Base-by-base conservation (phyloP, 1,140 invertebrate species). In the Holotrichia oblita region DNA sequence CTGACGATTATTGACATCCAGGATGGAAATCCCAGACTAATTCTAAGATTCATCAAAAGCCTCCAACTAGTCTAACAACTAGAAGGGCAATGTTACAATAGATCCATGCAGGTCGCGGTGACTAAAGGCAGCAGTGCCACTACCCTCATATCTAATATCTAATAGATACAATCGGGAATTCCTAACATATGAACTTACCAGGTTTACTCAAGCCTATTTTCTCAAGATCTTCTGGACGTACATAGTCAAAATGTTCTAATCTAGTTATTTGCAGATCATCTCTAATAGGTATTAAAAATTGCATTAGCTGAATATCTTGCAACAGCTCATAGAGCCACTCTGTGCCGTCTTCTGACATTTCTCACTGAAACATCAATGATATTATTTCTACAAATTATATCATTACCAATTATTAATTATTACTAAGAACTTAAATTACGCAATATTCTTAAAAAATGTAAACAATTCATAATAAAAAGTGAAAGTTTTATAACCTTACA, bases 171-270 rank as follows among this genome's bases (percentile, higher is more conserved):
- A n/a, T n/a, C n/a, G n/a, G n/a, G n/a, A n/a, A n/a, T n/a, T n/a
- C n/a, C n/a, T n/a, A n/a, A n/a, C n/a, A n/a, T n/a, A n/a, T n/a
- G 10, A 73, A 55, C 10, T 14, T 85, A 85, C 85, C 97, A 72
- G 98, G 98, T 85, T 96, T 96, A 41, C 96, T 96, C 84, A 99
- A 91, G 9, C 97, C 97, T 85, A 98, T 96, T 87, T 96, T 95
- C 85, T 98, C 97, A 81, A 99, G 89, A 89, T 99, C 98, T 83
- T 98, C 96, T 0, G 93, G 86, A 83, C 95, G 94, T 6, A 99
- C 98, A 91, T 97, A 98, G 80, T 99, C 97, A 88, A 99, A 99
- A 87, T 99, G 98, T 44, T 95, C 92, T 80, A 99, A 86, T 79
- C 96, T 90, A 12, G 96, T 96, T 14, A 98, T 92, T 91, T 93